A percentile compares a stretch with the other conserved stretches of the same genome.
Evolutionary conservation across 2,113 vertebrate species (phyloP).

Genomic region (Tapirus terrestris): DNA sequence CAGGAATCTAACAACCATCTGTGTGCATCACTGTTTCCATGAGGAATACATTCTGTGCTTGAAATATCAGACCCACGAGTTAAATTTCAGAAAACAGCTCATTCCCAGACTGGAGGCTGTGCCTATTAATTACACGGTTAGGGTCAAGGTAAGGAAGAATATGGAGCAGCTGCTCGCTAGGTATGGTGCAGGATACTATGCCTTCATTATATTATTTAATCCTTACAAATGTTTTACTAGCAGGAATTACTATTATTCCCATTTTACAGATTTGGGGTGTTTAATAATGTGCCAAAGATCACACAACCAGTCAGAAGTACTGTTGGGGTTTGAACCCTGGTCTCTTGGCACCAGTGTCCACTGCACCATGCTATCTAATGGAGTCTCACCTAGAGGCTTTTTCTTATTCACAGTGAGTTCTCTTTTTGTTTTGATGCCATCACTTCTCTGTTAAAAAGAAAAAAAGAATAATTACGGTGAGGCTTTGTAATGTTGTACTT

Average conservation of each 20-base stretch:
- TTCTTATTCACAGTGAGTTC: not conserved
- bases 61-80: not conserved
- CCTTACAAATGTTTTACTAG: not conserved
- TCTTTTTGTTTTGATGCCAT: conserved; percentile 34
- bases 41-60: not conserved
- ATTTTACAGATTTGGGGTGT: not conserved
- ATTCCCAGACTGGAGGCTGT: not conserved
- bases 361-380: rapidly evolving
- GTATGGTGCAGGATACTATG: not conserved
- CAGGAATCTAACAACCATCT: not conserved
- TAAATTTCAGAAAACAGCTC: not conserved
- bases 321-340: not conserved
- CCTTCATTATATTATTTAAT: not conserved
- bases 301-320: not conserved
- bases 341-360: not conserved
- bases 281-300: not conserved
- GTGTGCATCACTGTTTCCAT: not conserved
- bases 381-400: conserved; percentile 58
- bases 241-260: not conserved
- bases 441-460: conserved; percentile 47
- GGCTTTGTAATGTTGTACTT: not conserved
- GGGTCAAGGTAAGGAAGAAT: not conserved
- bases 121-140: not conserved
- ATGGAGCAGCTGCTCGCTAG: too few species aligned
- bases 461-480: not conserved